Percentiles rank a stretch among this genome's conserved stretches.
Evolutionary conservation across 2,888 invertebrate species (phyloP).

Genomic region (Brachycybe producta): DNA sequence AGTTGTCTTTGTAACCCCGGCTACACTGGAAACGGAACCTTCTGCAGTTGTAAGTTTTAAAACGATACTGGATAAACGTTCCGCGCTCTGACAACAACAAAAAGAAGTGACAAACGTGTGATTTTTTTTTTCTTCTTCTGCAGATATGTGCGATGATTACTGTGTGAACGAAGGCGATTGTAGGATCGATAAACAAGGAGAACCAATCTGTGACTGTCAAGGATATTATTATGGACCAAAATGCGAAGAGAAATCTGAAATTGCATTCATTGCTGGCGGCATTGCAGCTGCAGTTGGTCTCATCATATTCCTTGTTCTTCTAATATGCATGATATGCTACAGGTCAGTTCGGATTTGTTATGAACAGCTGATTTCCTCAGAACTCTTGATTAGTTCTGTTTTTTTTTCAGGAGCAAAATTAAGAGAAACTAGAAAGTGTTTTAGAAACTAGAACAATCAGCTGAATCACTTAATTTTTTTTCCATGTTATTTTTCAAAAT

Average conservation of each 20-base stretch:
- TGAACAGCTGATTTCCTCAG: too few species aligned
- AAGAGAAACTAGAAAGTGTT: too few species aligned
- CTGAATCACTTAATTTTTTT: too few species aligned
- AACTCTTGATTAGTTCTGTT: too few species aligned
- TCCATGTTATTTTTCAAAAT: too few species aligned
- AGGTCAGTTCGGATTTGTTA: constrained; percentile 43
- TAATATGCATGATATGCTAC: constrained; percentile 96
- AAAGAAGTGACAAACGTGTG: neutral
- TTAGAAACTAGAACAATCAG: too few species aligned
- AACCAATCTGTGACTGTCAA: constrained; percentile 75
- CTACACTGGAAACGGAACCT: constrained; percentile 73
- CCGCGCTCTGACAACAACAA: constrained; percentile 3
- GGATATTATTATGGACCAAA: constrained; percentile 84
- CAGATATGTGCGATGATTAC: constrained; percentile 67
- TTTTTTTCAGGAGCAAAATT: too few species aligned
- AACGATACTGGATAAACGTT: neutral
- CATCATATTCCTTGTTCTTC: constrained; percentile 76
- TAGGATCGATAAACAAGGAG: constrained; percentile 61
- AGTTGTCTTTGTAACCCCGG: constrained; percentile 88
- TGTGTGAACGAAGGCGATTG: constrained; percentile 85
- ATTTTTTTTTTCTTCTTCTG: constrained; percentile 22
- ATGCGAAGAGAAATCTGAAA: constrained; percentile 82
- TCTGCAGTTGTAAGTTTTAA: constrained; percentile 46
- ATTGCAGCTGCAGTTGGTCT: constrained; percentile 88
- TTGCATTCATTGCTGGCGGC: constrained; percentile 87